Evolutionary conservation across 2,888 invertebrate species (phyloP).

Genomic region (Herminia tarsipennalis): DNA sequence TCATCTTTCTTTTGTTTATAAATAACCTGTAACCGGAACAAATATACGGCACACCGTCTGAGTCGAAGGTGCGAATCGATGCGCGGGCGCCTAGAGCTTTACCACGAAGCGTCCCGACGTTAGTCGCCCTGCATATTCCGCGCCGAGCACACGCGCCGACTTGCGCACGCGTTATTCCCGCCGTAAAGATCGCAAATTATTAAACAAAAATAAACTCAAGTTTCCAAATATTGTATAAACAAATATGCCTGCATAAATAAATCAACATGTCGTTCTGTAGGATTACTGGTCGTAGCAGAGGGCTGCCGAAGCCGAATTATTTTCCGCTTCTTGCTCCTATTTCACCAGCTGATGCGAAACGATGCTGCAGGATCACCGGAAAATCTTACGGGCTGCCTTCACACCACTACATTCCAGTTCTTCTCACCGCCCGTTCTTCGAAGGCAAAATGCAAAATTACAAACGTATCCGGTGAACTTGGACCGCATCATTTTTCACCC

Average conservation of each 20-base stretch:
- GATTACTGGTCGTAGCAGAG: slow-evolving; percentile 92
- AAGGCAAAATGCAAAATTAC: slow-evolving; percentile 87
- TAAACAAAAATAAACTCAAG: slow-evolving; percentile 45
- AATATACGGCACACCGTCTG: slow-evolving; percentile 79
- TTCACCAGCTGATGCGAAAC: slow-evolving; percentile 92
- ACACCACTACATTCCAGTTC: slow-evolving; percentile 92
- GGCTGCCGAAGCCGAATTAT: slow-evolving; percentile 93
- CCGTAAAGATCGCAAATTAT: slow-evolving; percentile 54
- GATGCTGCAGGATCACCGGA: slow-evolving; percentile 92
- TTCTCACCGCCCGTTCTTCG: slow-evolving; percentile 82
- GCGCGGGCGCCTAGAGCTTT: slow-evolving; percentile 59
- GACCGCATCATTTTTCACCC: slow-evolving; percentile 86
- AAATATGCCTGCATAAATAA: slow-evolving; percentile 74
- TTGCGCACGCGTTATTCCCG: slow-evolving; percentile 55
- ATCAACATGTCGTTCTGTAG: slow-evolving; percentile 90
- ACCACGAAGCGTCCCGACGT: slow-evolving; percentile 49
- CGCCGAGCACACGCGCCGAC: slow-evolving; percentile 63
- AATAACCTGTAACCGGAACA: slow-evolving; percentile 83
- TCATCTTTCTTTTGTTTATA: slow-evolving; percentile 80
- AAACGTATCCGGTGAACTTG: slow-evolving; percentile 86
- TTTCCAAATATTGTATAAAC: slow-evolving; percentile 57
- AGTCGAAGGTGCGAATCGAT: slow-evolving; percentile 76
- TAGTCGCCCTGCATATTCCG: slow-evolving; percentile 72
- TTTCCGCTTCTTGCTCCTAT: slow-evolving; percentile 92
- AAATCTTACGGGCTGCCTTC: slow-evolving; percentile 90